phyloP scores from a whole-genome alignment of 2,113 vertebrate genomes.

The Hemiscyllium ocellatum region DNA sequence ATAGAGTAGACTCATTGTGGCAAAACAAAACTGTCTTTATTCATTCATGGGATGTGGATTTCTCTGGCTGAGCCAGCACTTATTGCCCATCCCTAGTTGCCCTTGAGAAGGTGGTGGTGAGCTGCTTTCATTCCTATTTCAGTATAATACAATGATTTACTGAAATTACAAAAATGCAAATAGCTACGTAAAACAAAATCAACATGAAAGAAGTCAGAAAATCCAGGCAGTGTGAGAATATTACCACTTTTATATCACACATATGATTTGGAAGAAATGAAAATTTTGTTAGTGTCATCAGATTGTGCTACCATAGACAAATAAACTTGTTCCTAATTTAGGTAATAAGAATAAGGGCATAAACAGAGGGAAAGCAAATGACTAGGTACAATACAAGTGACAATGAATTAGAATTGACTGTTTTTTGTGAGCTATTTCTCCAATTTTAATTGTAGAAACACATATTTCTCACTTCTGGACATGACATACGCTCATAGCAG shows the following conservation, averaged over 20 bases:
- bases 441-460: neutral
- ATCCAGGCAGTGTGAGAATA: neutral
- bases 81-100: too few species aligned
- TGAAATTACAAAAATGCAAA: neutral
- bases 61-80: too few species aligned
- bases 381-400: neutral
- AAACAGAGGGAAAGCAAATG: neutral
- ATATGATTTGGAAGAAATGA: neutral
- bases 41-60: too few species aligned
- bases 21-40: neutral
- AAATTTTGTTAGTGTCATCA: neutral
- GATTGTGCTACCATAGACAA: neutral
- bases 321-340: neutral
- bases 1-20: neutral
- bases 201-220: neutral
- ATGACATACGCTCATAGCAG: neutral
- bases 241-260: neutral
- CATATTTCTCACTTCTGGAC: neutral
- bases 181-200: neutral
- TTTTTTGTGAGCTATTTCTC: neutral
- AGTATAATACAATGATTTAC: neutral
- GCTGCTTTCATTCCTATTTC: neutral
- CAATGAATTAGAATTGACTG: neutral
- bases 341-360: neutral
- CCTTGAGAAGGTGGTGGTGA: too few species aligned